Evolutionary conservation across 2,113 vertebrate species (phyloP).

Genomic region (Oreamnos americanus): DNA sequence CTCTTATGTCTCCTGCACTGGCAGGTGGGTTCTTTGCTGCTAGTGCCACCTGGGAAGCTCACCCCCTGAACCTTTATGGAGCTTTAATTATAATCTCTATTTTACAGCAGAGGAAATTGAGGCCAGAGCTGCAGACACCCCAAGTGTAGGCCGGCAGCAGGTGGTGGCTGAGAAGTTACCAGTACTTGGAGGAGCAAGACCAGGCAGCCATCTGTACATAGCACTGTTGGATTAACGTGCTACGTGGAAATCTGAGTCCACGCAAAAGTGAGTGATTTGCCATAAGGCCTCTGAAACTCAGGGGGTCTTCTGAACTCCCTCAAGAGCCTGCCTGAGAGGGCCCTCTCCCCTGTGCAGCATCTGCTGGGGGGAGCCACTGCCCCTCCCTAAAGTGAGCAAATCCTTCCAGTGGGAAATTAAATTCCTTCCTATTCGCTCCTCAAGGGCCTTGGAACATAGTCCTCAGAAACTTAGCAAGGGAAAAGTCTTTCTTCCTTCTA

Average conservation of each 20-base stretch:
- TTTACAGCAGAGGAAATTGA: background rate
- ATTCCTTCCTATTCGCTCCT: conserved; percentile 18
- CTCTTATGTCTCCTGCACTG: background rate
- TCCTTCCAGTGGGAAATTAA: conserved; percentile 32
- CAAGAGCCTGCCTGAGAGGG: background rate
- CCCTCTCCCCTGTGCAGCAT: background rate
- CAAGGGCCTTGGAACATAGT: background rate
- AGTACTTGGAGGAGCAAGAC: background rate
- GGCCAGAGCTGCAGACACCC: background rate
- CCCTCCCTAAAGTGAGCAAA: background rate
- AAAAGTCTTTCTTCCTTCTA: conserved; percentile 41
- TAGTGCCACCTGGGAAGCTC: background rate
- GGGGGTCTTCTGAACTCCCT: background rate
- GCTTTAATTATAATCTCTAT: background rate
- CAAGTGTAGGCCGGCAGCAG: too few relatives aligned
- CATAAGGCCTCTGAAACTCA: background rate
- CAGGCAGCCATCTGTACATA: background rate
- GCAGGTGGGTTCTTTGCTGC: background rate
- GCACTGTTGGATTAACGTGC: background rate
- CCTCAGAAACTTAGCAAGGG: background rate
- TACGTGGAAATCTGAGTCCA: background rate
- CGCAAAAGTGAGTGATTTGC: background rate
- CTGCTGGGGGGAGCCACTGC: background rate
- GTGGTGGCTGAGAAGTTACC: background rate
- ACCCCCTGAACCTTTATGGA: background rate